Conservation (phyloP, 2,888 invertebrate genomes). For the Cantharis rustica region DNA sequence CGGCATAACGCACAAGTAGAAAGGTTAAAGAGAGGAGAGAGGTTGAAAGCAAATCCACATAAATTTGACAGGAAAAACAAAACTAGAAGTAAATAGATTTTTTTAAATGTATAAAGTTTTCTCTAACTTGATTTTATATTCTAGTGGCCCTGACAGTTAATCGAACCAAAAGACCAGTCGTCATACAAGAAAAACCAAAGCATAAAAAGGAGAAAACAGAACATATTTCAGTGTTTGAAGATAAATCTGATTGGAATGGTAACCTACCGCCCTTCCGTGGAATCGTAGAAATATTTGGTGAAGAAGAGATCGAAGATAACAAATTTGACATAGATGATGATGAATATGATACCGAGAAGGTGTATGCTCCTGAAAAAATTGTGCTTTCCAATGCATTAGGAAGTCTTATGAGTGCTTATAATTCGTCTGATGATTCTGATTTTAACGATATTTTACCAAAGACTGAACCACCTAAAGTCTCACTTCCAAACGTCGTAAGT, state of each 20-base stretch:
- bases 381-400: constrained; percentile 61
- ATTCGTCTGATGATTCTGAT: constrained; percentile 59
- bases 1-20: constrained; percentile 68
- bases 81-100: constrained; percentile 47
- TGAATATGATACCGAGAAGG: constrained; percentile 44
- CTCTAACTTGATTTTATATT: constrained; percentile 5
- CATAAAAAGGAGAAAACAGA: neutral
- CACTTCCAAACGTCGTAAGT: constrained; percentile 13
- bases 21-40: constrained; percentile 75
- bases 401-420: constrained; percentile 63
- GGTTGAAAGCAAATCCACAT: constrained; percentile 59
- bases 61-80: constrained; percentile 56
- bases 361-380: constrained; percentile 21
- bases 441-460: constrained; percentile 32
- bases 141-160: constrained; percentile 5
- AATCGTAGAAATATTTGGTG: constrained; percentile 43
- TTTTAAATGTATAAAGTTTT: neutral
- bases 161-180: neutral
- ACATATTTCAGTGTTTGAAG: constrained; percentile 46
- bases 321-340: constrained; percentile 47
- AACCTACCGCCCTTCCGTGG: constrained; percentile 52
- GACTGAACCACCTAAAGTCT: neutral
- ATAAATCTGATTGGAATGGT: constrained; percentile 53
- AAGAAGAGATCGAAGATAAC: constrained; percentile 33
- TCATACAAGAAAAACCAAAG: constrained; percentile 7